Evolutionary conservation across 2,797 vertebrate genomes (phyloP), one percentile per base, ranked within the genome.

Genomic region (Nasua narica): DNA sequence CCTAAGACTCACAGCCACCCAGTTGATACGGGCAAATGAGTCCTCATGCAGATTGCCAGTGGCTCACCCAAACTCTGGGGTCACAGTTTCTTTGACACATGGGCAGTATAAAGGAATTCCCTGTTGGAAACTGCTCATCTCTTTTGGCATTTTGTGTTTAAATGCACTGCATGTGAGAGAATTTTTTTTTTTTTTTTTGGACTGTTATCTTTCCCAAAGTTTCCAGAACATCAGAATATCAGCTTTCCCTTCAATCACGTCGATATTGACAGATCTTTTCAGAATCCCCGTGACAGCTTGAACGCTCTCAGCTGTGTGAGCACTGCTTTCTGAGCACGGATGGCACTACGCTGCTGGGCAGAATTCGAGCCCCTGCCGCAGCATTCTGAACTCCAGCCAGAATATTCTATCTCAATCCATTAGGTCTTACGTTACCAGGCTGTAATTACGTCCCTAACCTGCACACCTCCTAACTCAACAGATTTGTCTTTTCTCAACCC

Each of bases 191-290:
- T 91, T 52, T 91, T 90, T 86, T 62, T 50, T 23, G n/a, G 60
- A 97, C 86, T 76, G 27, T 58, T n/a, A 12, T 50, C 19, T 94
- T 96, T 89, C 65, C 18, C 74, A 79, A 89, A 70, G 48, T 90
- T 97, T 96, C 81, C 81, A 93, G n/a, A 67, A 43, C 95, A 92
- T 74, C 14, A 56, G 56, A 67, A 43, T 96, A 92, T 74, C 14
- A 56, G 56, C 35, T 94, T 96, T 96, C 50, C 35, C 77, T 69
- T 25, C 48, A 29, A 69, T 76, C 40, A 97, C 91, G 90, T 95
- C 58, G 96, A 58, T 78, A 87, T 14, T 85, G 91, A 84, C 32
- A 96, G 76, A 91, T 72, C 16, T 40, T 95, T 94, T 92, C 97
- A 92, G 69, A 74, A 60, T 52, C 37, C 86, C 25, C 88, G 93